Base-by-base conservation (phyloP, 2,797 vertebrate genomes). In the Thalassophryne amazonica region DNA sequence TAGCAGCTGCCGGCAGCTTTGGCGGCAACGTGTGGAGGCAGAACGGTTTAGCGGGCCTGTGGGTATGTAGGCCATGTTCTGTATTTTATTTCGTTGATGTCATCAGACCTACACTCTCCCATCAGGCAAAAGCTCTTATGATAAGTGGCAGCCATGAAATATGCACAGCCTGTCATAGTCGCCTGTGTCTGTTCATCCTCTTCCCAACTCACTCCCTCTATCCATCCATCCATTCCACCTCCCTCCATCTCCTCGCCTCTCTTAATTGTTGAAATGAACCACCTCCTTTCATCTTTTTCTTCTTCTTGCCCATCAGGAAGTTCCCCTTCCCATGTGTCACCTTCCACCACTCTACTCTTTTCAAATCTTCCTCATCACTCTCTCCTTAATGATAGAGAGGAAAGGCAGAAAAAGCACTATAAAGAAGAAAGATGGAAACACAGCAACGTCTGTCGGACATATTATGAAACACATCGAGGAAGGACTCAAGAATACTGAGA, bases 61-160 rank as follows among this genome's bases (percentile, higher is more conserved):
- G 74, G 60, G 60, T 58, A 82, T 81, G 73, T 80, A 73, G 78
- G 81, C 79, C 54, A 73, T 78, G 76, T 79, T 86, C 65, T 73
- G 76, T 73, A 79, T 83, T 79, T 85, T 81, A 77, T 83, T 86
- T 83, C 75, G 83, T 77, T 81, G 73, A 84, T 86, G 78, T 83
- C 83, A 74, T 80, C 80, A 83, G 76, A 73, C 74, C 78, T 71
- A 60, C 64, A 32, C 77, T 71, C 51, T 69, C 76, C 71, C 79
- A 78, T 83, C 83, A 86, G 70, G 74, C 65, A 76, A 82, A 83
- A 79, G 83, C 86, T 88, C 85, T 87, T 85, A 86, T 89, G 83
- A 87, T 88, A 89, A 88, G 86, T 87, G 85, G 82, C 86, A 87
- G 84, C 77, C 80, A 89, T 89, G 86, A 90, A 90, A 89, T 88